phyloP scores from a whole-genome alignment of 2,113 vertebrate species.

The Corydoras sp. region DNA sequence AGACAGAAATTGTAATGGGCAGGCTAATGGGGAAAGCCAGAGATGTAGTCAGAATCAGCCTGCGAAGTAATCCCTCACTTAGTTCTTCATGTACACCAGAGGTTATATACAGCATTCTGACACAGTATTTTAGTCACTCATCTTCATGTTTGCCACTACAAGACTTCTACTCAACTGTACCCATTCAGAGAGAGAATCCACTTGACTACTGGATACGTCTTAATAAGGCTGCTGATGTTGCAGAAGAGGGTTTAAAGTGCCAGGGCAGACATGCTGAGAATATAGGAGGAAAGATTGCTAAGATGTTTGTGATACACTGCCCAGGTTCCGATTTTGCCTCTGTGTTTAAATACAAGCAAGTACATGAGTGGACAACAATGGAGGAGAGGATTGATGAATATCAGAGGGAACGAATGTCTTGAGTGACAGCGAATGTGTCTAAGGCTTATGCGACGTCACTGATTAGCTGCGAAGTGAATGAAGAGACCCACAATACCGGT shows the following conservation, averaged over 20 bases:
- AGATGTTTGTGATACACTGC: constrained; percentile 36
- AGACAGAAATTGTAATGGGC: constrained; percentile 13
- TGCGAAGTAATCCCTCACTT: constrained; percentile 27
- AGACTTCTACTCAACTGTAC: constrained; percentile 26
- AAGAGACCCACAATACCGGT: no score
- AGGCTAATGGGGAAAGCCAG: constrained; percentile 25
- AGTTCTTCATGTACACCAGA: not conserved
- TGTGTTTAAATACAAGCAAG: constrained; percentile 16
- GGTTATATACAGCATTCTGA: not conserved
- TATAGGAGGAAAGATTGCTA: constrained; percentile 22
- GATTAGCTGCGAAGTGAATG: no score
- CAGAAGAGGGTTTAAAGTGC: constrained; percentile 24
- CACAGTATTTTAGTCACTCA: constrained; percentile 5
- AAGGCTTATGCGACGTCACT: no score
- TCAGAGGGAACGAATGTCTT: no score
- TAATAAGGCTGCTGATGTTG: constrained; percentile 32
- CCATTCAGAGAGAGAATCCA: constrained; percentile 1
- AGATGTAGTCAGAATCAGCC: constrained; percentile 23
- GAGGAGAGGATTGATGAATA: constrained; percentile 15
- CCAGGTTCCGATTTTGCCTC: constrained; percentile 4
- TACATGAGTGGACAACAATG: constrained; percentile 24
- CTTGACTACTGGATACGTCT: constrained; percentile 36
- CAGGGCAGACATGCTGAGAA: constrained; percentile 23
- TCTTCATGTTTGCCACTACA: not conserved
- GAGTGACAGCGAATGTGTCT: no score